Evolutionary conservation across 2,888 invertebrate species (phyloP), one percentile per base, ranked within the genome.

Genomic region (Ephialtes manifestator): DNA sequence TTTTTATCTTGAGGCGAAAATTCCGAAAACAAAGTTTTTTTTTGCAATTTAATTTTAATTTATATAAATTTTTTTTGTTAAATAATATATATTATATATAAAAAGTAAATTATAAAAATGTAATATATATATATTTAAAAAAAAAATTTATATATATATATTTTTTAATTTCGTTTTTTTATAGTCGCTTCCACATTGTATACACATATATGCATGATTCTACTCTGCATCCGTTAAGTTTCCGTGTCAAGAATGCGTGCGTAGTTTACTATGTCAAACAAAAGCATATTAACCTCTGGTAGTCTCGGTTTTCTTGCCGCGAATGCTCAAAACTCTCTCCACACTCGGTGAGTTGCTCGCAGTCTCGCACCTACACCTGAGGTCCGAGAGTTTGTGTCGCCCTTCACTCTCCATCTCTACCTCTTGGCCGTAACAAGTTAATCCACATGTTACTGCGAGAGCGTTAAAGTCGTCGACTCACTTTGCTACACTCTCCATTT

Each of bases 201-300:
- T n/a, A n/a, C n/a, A n/a, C n/a, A n/a, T n/a, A n/a, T n/a, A n/a
- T n/a, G n/a, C n/a, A n/a, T n/a, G n/a, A n/a, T n/a, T n/a, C n/a
- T n/a, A n/a, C n/a, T n/a, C n/a, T n/a, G 35, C 35, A 35, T 0
- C 8, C 1, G 35, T 35, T 35, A 8, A 53, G 51, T 77, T 46
- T 10, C 13, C 48, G 10, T 60, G 24, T 67, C 65, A 43, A 72
- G 80, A 24, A 24, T 65, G 35, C 68, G 68, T 28, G 58, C 39
- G 74, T 48, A 68, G 68, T 68, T 83, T 75, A 80, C 70, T 51
- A 60, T 72, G 84, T 65, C 76, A 81, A 72, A 68, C 51, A 51
- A 79, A 75, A 74, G 8, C 63, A 20, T 76, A 71, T 76, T 72
- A 43, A 51, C 46, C 74, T 24, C 24, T 43, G 55, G 8, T 55